Evolutionary conservation across 2,888 invertebrate species (phyloP), one percentile per base, ranked within the genome.

Genomic region (Iphiclides podalirius): DNA sequence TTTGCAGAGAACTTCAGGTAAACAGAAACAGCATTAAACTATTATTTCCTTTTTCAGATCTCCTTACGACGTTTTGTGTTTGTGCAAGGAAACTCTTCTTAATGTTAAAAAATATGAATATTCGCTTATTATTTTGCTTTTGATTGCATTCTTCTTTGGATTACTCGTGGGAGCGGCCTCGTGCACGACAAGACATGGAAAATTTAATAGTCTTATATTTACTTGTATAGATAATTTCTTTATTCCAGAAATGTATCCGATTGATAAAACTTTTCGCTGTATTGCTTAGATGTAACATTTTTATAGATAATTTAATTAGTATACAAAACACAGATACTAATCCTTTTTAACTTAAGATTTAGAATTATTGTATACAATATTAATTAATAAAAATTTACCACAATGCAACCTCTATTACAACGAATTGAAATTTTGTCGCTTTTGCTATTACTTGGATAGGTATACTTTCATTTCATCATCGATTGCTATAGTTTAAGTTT

Each of bases 161-260:
- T 13, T 85, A 9, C 23, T 87, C 8, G 44, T 84, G 17, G 87
- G 86, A 1, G 81, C 79, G 31, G 83, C 79, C 0, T 75, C 83
- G 0, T 87, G 87, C 42, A 83, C 85, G 6, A 66, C 75, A 1
- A 64, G 70, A 46, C 68, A 71, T 4, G 72, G 87, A 9, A 69
- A 66, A 49, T 84, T 86, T 53, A 79, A 82, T 53, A 86, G 81
- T 48, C 84, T 84, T 2, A 69, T 86, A 40, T 58, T 85, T 1
- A 67, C 71, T 13, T 86, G 85, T 57, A 70, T 87, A 36, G 84
- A 87, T 40, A 79, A 71, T 48, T 73, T 70, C 23, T 84, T 86
- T 54, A 66, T 74, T 20, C 58, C 69, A 1, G 75, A 78, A 46
- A 57, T 55, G 23, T 68, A 70, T 54, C 20, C 63, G 8, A 65